Evolutionary conservation across 2,888 invertebrate genomes (phyloP), one percentile per base, ranked within the genome.

Genomic region (Strigamia transsilvanica): DNA sequence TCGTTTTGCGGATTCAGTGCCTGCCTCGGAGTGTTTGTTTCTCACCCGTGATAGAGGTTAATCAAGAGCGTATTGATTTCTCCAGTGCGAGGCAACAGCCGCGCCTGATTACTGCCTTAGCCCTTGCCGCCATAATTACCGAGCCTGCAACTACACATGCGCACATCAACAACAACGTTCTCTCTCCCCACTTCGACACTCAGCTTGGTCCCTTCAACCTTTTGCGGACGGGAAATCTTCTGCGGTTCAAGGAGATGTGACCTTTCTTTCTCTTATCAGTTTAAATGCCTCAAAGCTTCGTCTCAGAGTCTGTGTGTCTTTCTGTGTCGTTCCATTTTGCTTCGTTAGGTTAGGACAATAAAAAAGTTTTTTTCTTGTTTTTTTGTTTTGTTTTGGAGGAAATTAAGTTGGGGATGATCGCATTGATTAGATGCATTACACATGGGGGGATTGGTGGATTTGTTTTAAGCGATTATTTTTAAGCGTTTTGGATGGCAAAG

Each of bases 1-100:
- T 56, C 56, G 7, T 56, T 56, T 56, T 18, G 56, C 15, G 56
- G 56, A 56, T 56, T 32, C 73, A n/a, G 12, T 73, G 73, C 32
- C 73, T 73, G 73, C 32, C 73, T 73, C 73, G 73, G 73, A 73
- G 73, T 73, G 73, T 73, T 73, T 73, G 73, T 73, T 73, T 73
- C 73, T 73, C 73, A 73, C 73, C 73, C 73, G 73, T 73, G 73
- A 73, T 73, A 73, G 73, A 73, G 73, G 73, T 73, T 73, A 73
- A 73, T 73, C 73, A 73, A 73, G 73, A 73, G 73, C 73, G 73
- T 73, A 73, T 73, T 73, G 73, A 73, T 73, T 73, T 73, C 73
- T 73, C 13, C 73, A 73, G 73, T 73, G 73, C 73, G 73, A 73
- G 73, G 73, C 73, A 73, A 73, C 73, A 73, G 73, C 73, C 73